phyloP scores from a whole-genome alignment of 2,888 invertebrate genomes.

The Tenthredo livida region DNA sequence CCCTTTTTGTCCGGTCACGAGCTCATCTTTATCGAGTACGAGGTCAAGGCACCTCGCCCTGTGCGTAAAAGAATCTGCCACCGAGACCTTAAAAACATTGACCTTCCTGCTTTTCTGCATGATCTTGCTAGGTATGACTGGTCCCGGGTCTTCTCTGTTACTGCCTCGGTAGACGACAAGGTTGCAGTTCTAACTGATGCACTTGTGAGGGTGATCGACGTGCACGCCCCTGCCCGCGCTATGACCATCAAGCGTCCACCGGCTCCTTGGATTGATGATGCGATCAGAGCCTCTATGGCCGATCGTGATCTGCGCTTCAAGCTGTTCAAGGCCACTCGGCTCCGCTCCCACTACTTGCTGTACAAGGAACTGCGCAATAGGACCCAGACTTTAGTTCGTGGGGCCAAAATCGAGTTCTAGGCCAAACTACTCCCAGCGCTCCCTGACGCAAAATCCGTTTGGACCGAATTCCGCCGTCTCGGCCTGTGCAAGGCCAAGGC shows the following conservation, averaged over 20 bases:
- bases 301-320: not conserved
- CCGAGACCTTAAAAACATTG: not conserved
- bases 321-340: not conserved
- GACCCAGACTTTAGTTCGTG: not conserved
- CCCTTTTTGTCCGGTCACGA: constrained; percentile 3
- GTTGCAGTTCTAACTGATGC: not conserved
- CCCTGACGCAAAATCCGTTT: not conserved
- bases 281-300: not conserved
- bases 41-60: not conserved
- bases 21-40: constrained; percentile 2
- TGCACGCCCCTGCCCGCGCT: not conserved
- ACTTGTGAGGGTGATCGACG: not conserved
- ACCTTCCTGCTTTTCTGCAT: not conserved
- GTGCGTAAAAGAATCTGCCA: too few relatives aligned
- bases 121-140: not conserved
- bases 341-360: not conserved
- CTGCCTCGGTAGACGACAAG: not conserved
- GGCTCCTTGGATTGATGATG: not conserved
- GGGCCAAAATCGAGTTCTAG: not conserved
- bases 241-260: not conserved
- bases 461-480: not conserved
- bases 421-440: not conserved
- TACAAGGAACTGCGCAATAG: not conserved
- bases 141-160: not conserved
- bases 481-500: not conserved